phyloP scores from a whole-genome alignment of 2,888 invertebrate genomes.

The Sinelater perroti region DNA sequence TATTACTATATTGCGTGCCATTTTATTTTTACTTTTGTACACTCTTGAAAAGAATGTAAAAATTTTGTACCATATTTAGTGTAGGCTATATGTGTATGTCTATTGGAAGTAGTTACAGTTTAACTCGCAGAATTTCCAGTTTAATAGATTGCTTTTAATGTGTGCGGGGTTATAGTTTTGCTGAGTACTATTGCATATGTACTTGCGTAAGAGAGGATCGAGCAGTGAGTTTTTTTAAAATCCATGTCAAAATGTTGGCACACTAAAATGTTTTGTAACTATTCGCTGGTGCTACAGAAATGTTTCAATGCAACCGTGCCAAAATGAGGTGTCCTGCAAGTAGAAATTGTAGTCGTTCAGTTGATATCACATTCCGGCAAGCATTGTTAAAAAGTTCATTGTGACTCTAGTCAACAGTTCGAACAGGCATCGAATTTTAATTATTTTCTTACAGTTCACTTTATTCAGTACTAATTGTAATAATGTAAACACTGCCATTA shows the following conservation, averaged over 20 bases:
- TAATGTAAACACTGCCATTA: constrained; percentile 57
- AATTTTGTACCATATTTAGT: constrained; percentile 60
- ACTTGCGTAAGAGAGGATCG: constrained; percentile 6
- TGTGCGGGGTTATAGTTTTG: constrained; percentile 10
- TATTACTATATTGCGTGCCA: constrained; percentile 56
- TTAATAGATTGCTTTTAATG: constrained; percentile 27
- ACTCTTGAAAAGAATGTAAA: constrained; percentile 53
- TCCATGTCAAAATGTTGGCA: constrained; percentile 22
- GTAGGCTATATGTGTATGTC: constrained; percentile 40
- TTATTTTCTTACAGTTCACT: constrained; percentile 19
- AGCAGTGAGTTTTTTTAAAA: constrained; percentile 19
- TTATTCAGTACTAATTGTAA: constrained; percentile 27
- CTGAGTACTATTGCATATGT: constrained; percentile 6
- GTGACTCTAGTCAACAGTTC: constrained; percentile 50
- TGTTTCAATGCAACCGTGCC: constrained; percentile 24
- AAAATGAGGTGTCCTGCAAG: constrained; percentile 13
- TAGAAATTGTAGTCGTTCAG: constrained; percentile 13
- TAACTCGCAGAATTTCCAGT: constrained; percentile 11
- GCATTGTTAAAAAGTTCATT: constrained; percentile 30
- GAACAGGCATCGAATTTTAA: constrained; percentile 22
- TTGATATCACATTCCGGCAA: constrained; percentile 30
- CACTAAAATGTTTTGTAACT: constrained; percentile 30
- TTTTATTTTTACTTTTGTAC: constrained; percentile 48
- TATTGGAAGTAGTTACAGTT: constrained; percentile 30
- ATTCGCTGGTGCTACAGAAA: constrained; percentile 27